phyloP scores from a whole-genome alignment of 2,888 invertebrate genomes.

The Choristoneura rosaceana region DNA sequence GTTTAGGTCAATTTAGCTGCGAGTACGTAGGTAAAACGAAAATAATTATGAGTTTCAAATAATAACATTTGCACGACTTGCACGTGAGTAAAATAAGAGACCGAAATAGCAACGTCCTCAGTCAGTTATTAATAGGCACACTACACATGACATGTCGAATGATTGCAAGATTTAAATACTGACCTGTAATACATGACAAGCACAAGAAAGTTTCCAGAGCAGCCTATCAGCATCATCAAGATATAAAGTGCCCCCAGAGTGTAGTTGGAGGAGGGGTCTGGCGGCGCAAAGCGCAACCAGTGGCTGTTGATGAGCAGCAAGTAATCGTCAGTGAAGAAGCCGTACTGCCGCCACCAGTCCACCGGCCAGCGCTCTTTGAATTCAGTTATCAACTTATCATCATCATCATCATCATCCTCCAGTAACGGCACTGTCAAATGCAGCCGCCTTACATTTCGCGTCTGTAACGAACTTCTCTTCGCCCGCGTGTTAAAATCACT shows the following conservation, averaged over 20 bases:
- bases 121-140: constrained; percentile 33
- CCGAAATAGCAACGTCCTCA: constrained; percentile 24
- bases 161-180: constrained; percentile 57
- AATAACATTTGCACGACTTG: constrained; percentile 15
- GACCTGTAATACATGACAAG: constrained; percentile 90
- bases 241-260: constrained; percentile 87
- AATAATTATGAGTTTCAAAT: constrained; percentile 15
- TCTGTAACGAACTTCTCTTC: constrained; percentile 41
- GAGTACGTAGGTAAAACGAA: neutral
- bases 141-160: neutral
- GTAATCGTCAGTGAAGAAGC: constrained; percentile 86
- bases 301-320: constrained; percentile 87
- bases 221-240: constrained; percentile 87
- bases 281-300: constrained; percentile 89
- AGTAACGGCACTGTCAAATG: constrained; percentile 1
- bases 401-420: neutral
- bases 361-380: constrained; percentile 76
- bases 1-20: neutral
- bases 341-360: constrained; percentile 77
- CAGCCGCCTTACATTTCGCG: constrained; percentile 27
- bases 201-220: constrained; percentile 89
- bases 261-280: constrained; percentile 84
- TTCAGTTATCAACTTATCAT: constrained; percentile 52
- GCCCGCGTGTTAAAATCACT: constrained; percentile 47
- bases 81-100: constrained; percentile 16